A percentile compares a stretch with the other conserved stretches of the same genome.
phyloP scores from a whole-genome alignment of 1,140 invertebrate species.

The Trachymyrmex cornetzi region DNA sequence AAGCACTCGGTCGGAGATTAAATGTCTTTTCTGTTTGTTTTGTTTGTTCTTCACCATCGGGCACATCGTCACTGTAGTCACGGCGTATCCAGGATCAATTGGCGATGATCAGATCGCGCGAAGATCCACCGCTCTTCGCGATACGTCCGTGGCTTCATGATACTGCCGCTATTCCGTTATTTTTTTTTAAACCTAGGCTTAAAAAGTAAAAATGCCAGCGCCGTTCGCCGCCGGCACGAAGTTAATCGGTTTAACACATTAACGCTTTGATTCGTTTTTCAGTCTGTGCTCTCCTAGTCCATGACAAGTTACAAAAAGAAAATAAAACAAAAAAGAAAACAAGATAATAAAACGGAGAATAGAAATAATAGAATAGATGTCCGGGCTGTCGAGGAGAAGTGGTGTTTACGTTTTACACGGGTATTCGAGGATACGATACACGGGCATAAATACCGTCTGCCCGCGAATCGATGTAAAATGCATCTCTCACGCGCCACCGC shows the following conservation, averaged over 20 bases:
- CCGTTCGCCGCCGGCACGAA: slow-evolving; percentile 54
- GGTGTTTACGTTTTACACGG: slow-evolving; percentile 54
- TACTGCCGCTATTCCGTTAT: slow-evolving; percentile 68
- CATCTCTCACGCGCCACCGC: slow-evolving; percentile 75
- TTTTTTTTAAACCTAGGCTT: slow-evolving; percentile 66
- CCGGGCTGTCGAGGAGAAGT: slow-evolving; percentile 74
- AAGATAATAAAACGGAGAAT: slow-evolving; percentile 52
- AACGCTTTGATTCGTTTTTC: slow-evolving; percentile 85
- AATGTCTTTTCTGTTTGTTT: slow-evolving; percentile 15
- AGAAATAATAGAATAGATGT: slow-evolving; percentile 64
- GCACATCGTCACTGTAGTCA: slow-evolving; percentile 52
- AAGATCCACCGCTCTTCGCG: slow-evolving; percentile 28
- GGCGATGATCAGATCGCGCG: slow-evolving; percentile 3
- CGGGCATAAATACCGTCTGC: slow-evolving; percentile 53
- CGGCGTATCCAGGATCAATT: slow-evolving; percentile 28
- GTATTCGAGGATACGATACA: slow-evolving; percentile 66
- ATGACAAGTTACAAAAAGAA: slow-evolving; percentile 74
- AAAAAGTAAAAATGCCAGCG: slow-evolving; percentile 73
- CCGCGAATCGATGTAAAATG: slow-evolving; percentile 77
- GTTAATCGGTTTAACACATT: slow-evolving; percentile 75
- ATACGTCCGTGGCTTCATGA: slow-evolving; percentile 52
- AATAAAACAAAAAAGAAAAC: slow-evolving; percentile 56
- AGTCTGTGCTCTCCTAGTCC: slow-evolving; percentile 86
- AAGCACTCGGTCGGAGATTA: slow-evolving; percentile 29
- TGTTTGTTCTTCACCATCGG: slow-evolving; percentile 48